phyloP scores from a whole-genome alignment of 2,888 invertebrate genomes.

The Acleris laterana region DNA sequence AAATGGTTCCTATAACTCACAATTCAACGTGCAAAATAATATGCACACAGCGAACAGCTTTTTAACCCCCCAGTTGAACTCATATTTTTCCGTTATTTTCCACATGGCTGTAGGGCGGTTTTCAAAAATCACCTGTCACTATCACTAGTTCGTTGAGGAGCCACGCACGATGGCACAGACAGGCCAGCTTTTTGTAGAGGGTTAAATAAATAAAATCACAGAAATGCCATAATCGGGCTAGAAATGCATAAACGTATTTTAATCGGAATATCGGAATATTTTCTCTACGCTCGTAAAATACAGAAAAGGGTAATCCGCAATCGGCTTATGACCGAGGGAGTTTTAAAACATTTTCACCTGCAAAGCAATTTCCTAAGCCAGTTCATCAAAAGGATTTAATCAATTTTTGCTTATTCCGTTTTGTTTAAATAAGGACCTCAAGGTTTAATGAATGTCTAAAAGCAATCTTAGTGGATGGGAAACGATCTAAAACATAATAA shows the following conservation, averaged over 20 bases:
- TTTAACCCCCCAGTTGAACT: too few species aligned
- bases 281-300: constrained; percentile 68
- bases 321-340: constrained; percentile 63
- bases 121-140: too few species aligned
- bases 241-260: constrained; percentile 68
- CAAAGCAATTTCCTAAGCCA: constrained; percentile 54
- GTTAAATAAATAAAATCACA: neutral
- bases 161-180: neutral
- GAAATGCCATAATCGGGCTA: constrained; percentile 70
- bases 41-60: too few species aligned
- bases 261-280: constrained; percentile 76
- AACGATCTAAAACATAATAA: neutral
- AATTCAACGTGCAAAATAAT: too few species aligned
- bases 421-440: constrained; percentile 38
- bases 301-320: constrained; percentile 66
- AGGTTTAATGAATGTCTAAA: neutral
- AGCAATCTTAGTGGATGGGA: neutral
- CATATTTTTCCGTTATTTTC: too few species aligned
- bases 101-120: too few species aligned
- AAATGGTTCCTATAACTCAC: too few species aligned
- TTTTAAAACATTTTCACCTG: constrained; percentile 61
- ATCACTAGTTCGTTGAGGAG: too few species aligned
- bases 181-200: neutral
- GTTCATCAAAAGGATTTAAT: constrained; percentile 46
- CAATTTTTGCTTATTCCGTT: constrained; percentile 38